Percentiles rank a stretch among this genome's conserved stretches.
Evolutionary conservation across 2,113 vertebrate genomes (phyloP).

Genomic region (Tretioscincus oriximinensis): DNA sequence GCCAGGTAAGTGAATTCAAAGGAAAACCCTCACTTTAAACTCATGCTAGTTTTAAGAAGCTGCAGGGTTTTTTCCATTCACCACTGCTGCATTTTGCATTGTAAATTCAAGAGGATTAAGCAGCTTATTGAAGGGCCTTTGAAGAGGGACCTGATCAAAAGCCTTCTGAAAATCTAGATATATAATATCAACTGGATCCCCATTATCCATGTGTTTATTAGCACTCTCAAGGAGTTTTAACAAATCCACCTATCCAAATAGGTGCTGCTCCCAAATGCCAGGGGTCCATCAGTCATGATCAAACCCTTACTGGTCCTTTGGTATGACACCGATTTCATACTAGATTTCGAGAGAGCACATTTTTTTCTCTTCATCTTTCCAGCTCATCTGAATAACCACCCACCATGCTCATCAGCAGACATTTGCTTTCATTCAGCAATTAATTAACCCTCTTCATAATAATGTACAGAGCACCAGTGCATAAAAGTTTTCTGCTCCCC

Average conservation of each 20-base stretch:
- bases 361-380: background rate
- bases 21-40: too few species aligned
- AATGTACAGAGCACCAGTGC: background rate
- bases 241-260: too few species aligned
- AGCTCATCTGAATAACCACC: background rate
- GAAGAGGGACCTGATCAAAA: too few species aligned
- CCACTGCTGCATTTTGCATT: fast-evolving
- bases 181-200: too few species aligned
- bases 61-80: too few species aligned
- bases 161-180: too few species aligned
- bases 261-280: background rate
- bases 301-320: fast-evolving
- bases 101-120: too few species aligned
- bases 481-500: conserved; percentile 5
- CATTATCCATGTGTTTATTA: too few species aligned
- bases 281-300: background rate
- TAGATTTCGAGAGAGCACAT: fast-evolving
- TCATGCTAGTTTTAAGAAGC: too few species aligned
- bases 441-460: conserved; percentile 26
- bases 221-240: too few species aligned
- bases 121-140: too few species aligned
- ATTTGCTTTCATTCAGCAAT: background rate
- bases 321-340: fast-evolving
- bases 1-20: too few species aligned
- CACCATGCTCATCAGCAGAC: background rate